Evolutionary conservation across 2,888 invertebrate genomes (phyloP).

Genomic region (Ennomos quercinarius): DNA sequence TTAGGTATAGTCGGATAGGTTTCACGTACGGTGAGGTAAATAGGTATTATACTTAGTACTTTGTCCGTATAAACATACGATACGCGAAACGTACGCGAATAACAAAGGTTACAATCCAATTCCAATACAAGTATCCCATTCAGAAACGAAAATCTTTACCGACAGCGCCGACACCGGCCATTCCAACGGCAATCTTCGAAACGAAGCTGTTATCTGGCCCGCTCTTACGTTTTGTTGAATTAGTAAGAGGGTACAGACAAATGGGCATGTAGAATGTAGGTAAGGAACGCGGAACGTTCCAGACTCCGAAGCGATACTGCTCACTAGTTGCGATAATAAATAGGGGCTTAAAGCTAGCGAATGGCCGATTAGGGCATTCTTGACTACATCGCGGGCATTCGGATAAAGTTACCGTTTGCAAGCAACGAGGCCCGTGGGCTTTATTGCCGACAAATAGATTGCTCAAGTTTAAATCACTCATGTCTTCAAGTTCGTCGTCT

Average conservation of each 20-base stretch:
- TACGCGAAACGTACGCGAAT: slow-evolving; percentile 17
- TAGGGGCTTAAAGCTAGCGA: slow-evolving; percentile 74
- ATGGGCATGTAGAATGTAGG: slow-evolving; percentile 55
- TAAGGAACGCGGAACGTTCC: slow-evolving; percentile 68
- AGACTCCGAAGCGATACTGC: slow-evolving; percentile 73
- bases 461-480: slow-evolving; percentile 64
- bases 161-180: slow-evolving; percentile 45
- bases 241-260: slow-evolving; percentile 77
- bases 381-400: slow-evolving; percentile 76
- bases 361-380: slow-evolving; percentile 79
- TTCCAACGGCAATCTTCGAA: slow-evolving; percentile 62
- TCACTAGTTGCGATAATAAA: slow-evolving; percentile 80
- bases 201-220: slow-evolving; percentile 68
- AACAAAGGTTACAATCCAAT: slow-evolving; percentile 44
- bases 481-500: slow-evolving; percentile 19
- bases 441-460: slow-evolving; percentile 66
- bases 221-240: slow-evolving; percentile 74
- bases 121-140: slow-evolving; percentile 41
- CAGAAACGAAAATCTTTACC: slow-evolving; percentile 36
- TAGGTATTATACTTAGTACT: too few relatives aligned
- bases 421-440: slow-evolving; percentile 70
- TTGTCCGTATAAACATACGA: slow-evolving; percentile 17
- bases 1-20: too few relatives aligned
- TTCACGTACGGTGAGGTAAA: too few relatives aligned
- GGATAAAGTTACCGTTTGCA: slow-evolving; percentile 78